A percentile compares a stretch with the other conserved stretches of the same genome.
Conservation (phyloP, 2,797 vertebrate genomes). For the Diceros bicornis region DNA sequence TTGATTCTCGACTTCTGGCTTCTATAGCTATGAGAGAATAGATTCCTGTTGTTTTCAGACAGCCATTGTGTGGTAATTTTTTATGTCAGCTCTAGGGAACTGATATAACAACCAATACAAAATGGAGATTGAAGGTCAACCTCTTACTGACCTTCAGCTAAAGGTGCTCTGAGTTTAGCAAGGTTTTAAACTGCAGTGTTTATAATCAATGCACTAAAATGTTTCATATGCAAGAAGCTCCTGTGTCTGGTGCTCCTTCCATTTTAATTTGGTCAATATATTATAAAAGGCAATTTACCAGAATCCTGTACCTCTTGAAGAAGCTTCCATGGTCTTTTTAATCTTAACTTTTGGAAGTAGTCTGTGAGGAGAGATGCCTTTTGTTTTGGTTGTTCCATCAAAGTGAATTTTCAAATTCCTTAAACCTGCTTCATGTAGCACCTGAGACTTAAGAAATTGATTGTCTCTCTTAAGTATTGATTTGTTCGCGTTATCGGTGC, state of each 20-base stretch:
- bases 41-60: neutral
- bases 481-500: neutral
- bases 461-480: constrained; percentile 7
- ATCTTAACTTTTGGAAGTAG: neutral
- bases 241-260: neutral
- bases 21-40: neutral
- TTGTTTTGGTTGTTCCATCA: neutral
- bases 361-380: neutral
- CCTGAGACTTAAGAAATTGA: neutral
- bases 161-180: neutral
- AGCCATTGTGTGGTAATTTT: neutral
- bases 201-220: neutral
- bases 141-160: neutral
- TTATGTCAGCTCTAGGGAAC: neutral
- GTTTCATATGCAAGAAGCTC: neutral
- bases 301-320: neutral
- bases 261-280: neutral
- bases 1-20: neutral
- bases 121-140: neutral
- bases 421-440: neutral
- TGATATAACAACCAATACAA: neutral
- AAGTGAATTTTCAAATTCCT: constrained; percentile 12
- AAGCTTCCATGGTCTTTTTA: neutral
- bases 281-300: neutral
- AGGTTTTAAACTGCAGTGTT: neutral